phyloP scores from a whole-genome alignment of 2,888 invertebrate genomes.

The Zeuzera pyrina region DNA sequence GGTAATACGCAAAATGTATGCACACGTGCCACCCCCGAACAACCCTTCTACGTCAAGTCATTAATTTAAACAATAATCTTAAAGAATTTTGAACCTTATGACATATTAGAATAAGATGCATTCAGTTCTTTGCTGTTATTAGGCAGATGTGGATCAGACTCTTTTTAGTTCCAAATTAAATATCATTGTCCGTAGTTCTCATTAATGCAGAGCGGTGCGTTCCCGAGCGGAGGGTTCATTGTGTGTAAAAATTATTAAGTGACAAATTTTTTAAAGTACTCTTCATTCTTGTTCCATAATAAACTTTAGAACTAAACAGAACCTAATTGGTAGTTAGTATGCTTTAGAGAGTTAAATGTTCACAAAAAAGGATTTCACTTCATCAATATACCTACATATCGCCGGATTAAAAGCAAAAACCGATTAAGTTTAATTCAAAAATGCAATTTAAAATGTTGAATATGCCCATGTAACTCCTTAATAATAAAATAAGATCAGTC shows the following conservation, averaged over 20 bases:
- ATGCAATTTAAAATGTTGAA: too few species aligned
- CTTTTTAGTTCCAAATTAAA: conserved; percentile 63
- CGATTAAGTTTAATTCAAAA: too few species aligned
- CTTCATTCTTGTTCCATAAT: too few species aligned
- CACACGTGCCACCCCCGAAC: conserved; percentile 54
- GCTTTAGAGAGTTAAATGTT: too few species aligned
- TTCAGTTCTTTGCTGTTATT: not conserved
- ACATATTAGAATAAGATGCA: conserved; percentile 1
- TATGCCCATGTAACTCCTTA: too few species aligned
- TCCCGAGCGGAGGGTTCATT: conserved; percentile 51
- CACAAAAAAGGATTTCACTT: too few species aligned
- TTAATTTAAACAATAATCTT: conserved; percentile 4
- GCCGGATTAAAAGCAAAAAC: too few species aligned
- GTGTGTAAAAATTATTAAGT: conserved; percentile 50
- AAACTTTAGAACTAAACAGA: too few species aligned
- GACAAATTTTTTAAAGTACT: too few species aligned
- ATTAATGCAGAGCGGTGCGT: conserved; percentile 67
- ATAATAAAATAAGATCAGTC: too few species aligned
- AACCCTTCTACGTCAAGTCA: conserved; percentile 32
- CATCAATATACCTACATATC: too few species aligned
- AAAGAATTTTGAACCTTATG: conserved; percentile 20
- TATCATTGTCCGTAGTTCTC: conserved; percentile 61
- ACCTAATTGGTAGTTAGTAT: too few species aligned
- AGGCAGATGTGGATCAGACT: conserved; percentile 28
- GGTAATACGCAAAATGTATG: conserved; percentile 64